Base-by-base conservation (phyloP, 2,888 invertebrate genomes). In the Bibio marci region DNA sequence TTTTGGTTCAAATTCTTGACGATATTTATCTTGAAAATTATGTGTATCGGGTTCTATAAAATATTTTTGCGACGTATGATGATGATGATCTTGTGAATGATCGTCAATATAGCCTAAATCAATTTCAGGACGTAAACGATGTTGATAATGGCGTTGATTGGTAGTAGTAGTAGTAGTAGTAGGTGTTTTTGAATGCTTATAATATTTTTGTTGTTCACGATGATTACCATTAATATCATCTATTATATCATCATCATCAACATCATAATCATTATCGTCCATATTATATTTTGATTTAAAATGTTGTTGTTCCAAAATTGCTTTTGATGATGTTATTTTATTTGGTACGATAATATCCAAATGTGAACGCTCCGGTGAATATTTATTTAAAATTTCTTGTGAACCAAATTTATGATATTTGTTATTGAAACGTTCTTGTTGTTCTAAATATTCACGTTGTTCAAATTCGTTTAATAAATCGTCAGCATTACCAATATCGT, bases 1-100 rank as follows among this genome's bases (percentile, higher is more conserved):
- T 46, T 75, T 76, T 26, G 77, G 77, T 52, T 77, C 77, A 45
- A 67, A 69, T 48, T 71, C 71, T 13, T 67, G 59, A 50, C 44
- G 43, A 42, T 47, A 44, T 35, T 41, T 47, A 31, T 64, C 62
- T 39, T 62, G 56, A 41, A 61, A 66, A 34, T 60, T 63, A 39
- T 62, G 59, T 38, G 64, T 52, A 37, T 64, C 63, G 32, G 62
- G 39, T 46, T 66, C 66, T 19, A 53, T 59, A 48, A 59, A 63
- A 11, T 57, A 54, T 25, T 55, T 52, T 49, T 62, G 63, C 37
- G 60, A 57, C 35, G 59, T 62, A 39, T 59, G 33, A 8, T 33
- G 32, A 15, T 32, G 33, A 55, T 52, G 44, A 35, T 41, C 38
- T 33, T 33, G 17, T 28, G 6, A 8, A 56, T 52, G 45, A 37